phyloP scores from a whole-genome alignment of 2,797 vertebrate species.

The Pteronotus mesoamericanus region DNA sequence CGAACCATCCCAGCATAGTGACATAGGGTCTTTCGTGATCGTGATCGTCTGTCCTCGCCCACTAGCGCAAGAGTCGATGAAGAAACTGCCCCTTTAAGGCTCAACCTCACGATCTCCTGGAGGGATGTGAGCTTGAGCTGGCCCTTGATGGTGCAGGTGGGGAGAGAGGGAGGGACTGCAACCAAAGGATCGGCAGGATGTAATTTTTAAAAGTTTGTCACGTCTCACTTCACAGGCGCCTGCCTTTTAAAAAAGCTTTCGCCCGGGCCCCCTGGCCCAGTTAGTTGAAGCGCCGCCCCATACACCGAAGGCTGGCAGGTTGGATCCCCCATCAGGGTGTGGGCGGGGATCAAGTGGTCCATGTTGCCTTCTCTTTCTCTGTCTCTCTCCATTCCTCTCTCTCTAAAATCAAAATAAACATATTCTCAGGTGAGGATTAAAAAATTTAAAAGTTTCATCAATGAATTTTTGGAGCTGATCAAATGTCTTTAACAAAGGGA shows the following conservation, averaged over 20 bases:
- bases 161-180: accelerated
- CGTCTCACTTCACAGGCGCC: too few relatives aligned
- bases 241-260: neutral
- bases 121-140: neutral
- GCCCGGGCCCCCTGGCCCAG: too few relatives aligned
- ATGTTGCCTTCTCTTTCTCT: too few relatives aligned
- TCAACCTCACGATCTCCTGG: too few relatives aligned
- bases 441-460: too few relatives aligned
- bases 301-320: too few relatives aligned
- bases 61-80: neutral
- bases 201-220: neutral
- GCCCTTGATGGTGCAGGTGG: neutral
- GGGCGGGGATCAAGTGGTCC: too few relatives aligned
- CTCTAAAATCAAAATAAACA: too few relatives aligned
- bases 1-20: accelerated
- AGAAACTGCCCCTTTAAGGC: neutral
- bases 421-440: too few relatives aligned
- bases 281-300: too few relatives aligned
- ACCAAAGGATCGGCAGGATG: neutral
- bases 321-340: too few relatives aligned
- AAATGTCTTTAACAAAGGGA: neutral
- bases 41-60: accelerated
- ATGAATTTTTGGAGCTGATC: neutral
- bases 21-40: accelerated
- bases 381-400: too few relatives aligned